Conservation (phyloP, 2,888 invertebrate genomes). For the Lysandra bellargus region DNA sequence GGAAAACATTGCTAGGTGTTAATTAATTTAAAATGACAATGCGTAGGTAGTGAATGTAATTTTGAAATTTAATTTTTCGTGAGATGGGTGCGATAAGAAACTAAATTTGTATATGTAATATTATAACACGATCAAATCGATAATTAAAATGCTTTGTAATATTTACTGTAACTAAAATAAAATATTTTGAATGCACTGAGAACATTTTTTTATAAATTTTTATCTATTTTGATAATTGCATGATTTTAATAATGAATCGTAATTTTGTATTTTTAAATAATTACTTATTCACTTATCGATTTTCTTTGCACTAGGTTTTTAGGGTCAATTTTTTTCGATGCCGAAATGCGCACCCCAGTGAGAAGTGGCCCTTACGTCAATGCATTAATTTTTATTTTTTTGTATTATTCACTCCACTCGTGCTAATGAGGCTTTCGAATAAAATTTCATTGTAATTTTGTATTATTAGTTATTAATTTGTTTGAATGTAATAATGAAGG, state of each 20-base stretch:
- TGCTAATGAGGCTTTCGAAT: conserved; percentile 28
- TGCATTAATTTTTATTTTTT: background rate
- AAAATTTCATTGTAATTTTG: conserved; percentile 16
- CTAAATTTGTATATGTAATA: background rate
- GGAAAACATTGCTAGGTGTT: background rate
- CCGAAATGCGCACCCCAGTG: background rate
- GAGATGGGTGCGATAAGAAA: background rate
- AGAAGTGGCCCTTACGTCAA: background rate
- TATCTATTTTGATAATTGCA: background rate
- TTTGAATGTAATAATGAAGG: background rate
- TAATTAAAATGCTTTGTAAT: background rate
- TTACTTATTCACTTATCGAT: background rate
- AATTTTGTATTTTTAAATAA: background rate
- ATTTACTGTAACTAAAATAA: background rate
- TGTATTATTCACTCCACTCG: conserved; percentile 18
- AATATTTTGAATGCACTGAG: background rate
- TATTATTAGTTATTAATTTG: conserved; percentile 18
- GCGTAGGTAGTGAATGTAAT: background rate
- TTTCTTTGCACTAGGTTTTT: background rate
- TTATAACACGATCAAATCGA: conserved; percentile 5
- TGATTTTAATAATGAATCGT: background rate
- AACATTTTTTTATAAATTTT: background rate
- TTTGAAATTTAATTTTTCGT: background rate
- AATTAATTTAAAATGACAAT: background rate
- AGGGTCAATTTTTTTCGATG: background rate